Percentiles rank a stretch among this genome's conserved stretches.
Evolutionary conservation across 2,113 vertebrate species (phyloP).

Genomic region (Atrichornis clamosus): DNA sequence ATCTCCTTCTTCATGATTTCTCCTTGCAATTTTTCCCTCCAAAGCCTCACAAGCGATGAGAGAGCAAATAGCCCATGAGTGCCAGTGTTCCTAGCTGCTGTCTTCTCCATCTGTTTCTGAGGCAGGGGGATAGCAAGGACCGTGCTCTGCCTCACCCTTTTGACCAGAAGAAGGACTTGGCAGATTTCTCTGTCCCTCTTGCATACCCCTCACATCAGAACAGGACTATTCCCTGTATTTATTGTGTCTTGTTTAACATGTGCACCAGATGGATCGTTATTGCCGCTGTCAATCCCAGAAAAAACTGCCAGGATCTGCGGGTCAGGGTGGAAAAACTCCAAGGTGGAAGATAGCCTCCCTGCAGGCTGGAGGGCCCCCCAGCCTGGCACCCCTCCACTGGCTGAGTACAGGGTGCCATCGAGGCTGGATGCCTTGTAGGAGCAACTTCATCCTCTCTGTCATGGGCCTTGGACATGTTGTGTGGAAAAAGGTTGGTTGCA

Average conservation of each 20-base stretch:
- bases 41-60: background rate
- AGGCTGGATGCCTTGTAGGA: background rate
- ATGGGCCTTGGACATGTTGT: accelerated
- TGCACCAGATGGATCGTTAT: background rate
- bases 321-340: background rate
- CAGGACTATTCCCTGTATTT: background rate
- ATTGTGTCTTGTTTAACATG: background rate
- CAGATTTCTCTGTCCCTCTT: background rate
- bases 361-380: background rate
- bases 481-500: background rate
- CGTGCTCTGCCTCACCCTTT: background rate
- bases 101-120: background rate
- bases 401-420: background rate
- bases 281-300: background rate
- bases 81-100: background rate
- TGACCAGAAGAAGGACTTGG: background rate
- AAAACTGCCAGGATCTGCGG: background rate
- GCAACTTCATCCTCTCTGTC: background rate
- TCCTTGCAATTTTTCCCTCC: background rate
- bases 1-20: background rate
- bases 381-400: accelerated
- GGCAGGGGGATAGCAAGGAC: background rate
- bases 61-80: background rate
- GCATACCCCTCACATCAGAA: background rate
- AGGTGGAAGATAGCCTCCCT: background rate